A percentile compares a stretch with the other conserved stretches of the same genome.
Evolutionary conservation across 2,113 vertebrate genomes (phyloP).

Genomic region (Serinus canaria): DNA sequence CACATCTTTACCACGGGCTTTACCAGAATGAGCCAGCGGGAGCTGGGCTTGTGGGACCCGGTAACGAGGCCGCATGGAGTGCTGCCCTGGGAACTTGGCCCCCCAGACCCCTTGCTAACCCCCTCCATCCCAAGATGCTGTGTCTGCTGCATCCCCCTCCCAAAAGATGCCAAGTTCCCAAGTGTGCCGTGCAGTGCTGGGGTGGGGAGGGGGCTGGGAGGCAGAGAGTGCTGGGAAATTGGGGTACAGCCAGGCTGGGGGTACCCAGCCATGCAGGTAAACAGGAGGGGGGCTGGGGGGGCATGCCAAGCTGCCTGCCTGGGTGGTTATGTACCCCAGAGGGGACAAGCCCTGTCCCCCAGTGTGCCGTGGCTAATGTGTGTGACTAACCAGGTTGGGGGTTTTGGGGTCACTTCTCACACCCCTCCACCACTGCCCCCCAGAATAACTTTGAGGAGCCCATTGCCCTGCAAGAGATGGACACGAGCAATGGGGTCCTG

Average conservation of each 20-base stretch:
- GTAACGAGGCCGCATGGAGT: slow-evolving; percentile 80
- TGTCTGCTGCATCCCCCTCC: background rate
- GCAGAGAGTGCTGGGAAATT: too few species aligned
- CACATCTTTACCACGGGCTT: slow-evolving; percentile 98
- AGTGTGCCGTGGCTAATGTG: background rate
- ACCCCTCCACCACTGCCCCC: background rate
- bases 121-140: background rate
- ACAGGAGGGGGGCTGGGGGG: background rate
- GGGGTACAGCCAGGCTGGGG: background rate
- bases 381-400: background rate
- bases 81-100: slow-evolving; percentile 69
- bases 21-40: slow-evolving; percentile 98
- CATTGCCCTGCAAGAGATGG: slow-evolving; percentile 93
- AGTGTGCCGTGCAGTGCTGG: slow-evolving; percentile 68
- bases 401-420: background rate
- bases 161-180: slow-evolving; percentile 57
- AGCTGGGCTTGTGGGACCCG: slow-evolving; percentile 98
- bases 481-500: slow-evolving; percentile 95
- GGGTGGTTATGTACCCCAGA: fast-evolving
- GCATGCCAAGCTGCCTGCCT: background rate
- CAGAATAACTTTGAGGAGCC: slow-evolving; percentile 96
- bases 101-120: background rate
- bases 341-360: background rate
- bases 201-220: background rate
- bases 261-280: background rate